Evolutionary conservation across 2,888 invertebrate genomes (phyloP), one percentile per base, ranked within the genome.

Genomic region (Ormyrus pomaceus): DNA sequence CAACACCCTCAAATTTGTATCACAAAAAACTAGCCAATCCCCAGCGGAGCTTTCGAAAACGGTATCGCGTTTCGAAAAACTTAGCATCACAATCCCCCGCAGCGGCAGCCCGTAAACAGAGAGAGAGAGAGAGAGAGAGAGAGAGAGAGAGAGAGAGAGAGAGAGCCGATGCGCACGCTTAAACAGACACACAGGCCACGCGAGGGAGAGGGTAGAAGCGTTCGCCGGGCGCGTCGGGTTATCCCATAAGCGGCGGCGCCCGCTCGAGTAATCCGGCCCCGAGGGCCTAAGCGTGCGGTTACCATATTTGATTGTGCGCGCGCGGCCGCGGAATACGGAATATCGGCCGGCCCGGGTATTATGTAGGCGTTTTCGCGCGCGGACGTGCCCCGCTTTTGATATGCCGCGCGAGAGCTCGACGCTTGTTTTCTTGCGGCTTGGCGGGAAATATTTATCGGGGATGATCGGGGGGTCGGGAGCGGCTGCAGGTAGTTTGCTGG

Each of bases 201-300:
- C 19, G 19, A 19, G 19, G 19, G 19, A 19, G 19, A 19, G 19
- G 19, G 19, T 19, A 6, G 46, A 56, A 53, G 72, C 56, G 61
- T 72, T 66, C n/a, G 13, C 13, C 13, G 73, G n/a, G 53, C 55
- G 53, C 8, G 59, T 48, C 84, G 85, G 46, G 86, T 89, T 89
- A 19, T 90, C 89, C 89, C 87, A 88, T 90, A 90, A 89, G 88
- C 88, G 87, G 84, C 84, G 74, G 70, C 80, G 69, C 74, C 87
- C 87, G 85, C 85, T 82, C 84, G 84, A 86, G 87, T 90, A 90
- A 90, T 89, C 89, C 87, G 86, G 87, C 87, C 90, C 88, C 86
- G 87, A 85, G 89, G 90, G 89, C 86, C 87, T 48, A 3, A 86
- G 87, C 87, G 87, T 89, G 90, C 85, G 87, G 89, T 90, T 89